Percentiles rank a stretch among this genome's conserved stretches.
phyloP scores from a whole-genome alignment of 2,797 vertebrate species.

The Buphagus erythrorhynchus region DNA sequence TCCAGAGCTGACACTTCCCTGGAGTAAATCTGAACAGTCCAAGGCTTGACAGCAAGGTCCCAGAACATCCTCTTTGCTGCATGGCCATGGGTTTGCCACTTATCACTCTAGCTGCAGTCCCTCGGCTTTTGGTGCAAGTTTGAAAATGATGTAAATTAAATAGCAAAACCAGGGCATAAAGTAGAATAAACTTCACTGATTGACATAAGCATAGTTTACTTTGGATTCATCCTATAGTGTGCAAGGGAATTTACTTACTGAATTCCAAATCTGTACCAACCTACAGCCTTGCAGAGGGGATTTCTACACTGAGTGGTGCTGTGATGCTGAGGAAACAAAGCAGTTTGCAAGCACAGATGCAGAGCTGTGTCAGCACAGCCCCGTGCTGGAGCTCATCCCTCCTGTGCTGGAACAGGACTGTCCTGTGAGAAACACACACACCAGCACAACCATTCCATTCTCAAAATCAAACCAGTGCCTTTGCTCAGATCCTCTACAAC shows the following conservation, averaged over 20 bases:
- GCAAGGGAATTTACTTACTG: not conserved
- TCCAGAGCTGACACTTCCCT: not conserved
- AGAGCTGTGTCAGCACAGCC: not conserved
- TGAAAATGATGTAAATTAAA: not conserved
- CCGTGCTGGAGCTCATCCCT: rapidly evolving
- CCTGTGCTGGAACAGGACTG: not conserved
- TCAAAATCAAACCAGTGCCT: not conserved
- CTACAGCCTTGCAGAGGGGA: not conserved
- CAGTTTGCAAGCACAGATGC: not conserved
- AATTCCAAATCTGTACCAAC: not conserved
- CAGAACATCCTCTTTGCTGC: not conserved
- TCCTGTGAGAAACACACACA: not conserved
- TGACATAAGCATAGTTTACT: not conserved
- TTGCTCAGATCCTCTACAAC: not conserved
- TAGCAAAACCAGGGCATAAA: not conserved
- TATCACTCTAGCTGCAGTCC: not conserved
- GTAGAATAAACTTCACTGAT: not conserved
- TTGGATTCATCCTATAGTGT: not conserved
- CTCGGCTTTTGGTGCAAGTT: not conserved
- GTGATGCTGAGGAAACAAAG: not conserved
- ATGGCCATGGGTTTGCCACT: not conserved
- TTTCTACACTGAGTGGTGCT: not conserved
- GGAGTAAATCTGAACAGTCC: not conserved
- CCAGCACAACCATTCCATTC: not conserved
- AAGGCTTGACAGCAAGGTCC: not conserved